Base-by-base conservation (phyloP, 2,113 vertebrate genomes). In the Struthidea cinerea region DNA sequence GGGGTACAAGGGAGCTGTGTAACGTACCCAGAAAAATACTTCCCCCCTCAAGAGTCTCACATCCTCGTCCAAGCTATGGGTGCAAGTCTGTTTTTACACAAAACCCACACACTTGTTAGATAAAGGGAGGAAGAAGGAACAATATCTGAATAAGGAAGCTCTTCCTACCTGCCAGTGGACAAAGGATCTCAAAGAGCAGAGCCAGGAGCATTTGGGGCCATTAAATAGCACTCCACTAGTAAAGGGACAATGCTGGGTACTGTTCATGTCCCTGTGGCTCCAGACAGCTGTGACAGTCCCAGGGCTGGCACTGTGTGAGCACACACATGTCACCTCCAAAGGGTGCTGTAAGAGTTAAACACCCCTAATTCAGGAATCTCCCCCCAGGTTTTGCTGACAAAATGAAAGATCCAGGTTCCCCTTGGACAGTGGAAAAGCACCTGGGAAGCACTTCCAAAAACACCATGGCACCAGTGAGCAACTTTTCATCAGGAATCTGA, bases 401-500 rank as follows among this genome's bases (percentile, higher is more conserved):
- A 69, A 69, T 13, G 13, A 10, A 81, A 42, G n/a, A 65, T 11
- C 10, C 41, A 55, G 6, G 27, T 35, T 74, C 19, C n/a, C 9
- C 27, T 15, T 5, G 10, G 16, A 41, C 2, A 4, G 1, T 5
- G 23, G 46, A 55, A 47, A 52, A 69, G 5, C 28, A 74, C 6
- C 24, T 6, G 33, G 53, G 32, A 84, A 89, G 41, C 21, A 41
- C 7, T 17, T 81, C 67, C 70, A 46, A 33, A 52, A 70, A 33
- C 27, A 65, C 20, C 22, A 11, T 1, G 22, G 28, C 28, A 90
- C 8, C 5, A 26, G 17, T 1, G 1, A 20, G 39, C 21, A 21
- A 12, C 44, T 84, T 78, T 42, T 65, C 42, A 56, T 61, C 63
- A 30, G 93, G 50, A 91, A 82, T 35, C 56, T 52, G 90, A 93